Evolutionary conservation across 1,140 invertebrate species (phyloP), one percentile per base, ranked within the genome.

Genomic region (Danaus plexippus): DNA sequence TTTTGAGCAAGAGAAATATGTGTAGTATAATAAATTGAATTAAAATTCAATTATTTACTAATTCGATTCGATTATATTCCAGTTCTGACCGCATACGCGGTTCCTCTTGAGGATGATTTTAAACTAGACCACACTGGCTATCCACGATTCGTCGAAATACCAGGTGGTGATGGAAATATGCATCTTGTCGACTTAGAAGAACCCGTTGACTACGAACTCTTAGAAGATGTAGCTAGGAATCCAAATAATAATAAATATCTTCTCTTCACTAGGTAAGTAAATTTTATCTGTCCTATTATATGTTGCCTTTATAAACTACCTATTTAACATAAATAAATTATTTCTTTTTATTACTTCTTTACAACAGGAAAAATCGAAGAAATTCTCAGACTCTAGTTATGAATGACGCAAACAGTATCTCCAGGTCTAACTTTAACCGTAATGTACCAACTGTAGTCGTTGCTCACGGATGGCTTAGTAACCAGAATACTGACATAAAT

Each of bases 401-500:
- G 8, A 66, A 73, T 48, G 59, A 80, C 50, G 69, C 51, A 1
- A 59, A 62, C 22, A 76, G 77, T 9, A 69, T 83, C 40, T 64
- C 41, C 7, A 50, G 47, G 9, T 80, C 80, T 0, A 74, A 74
- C 47, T 83, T 80, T 54, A 71, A 76, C 45, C 22, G 66, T 2
- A 49, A 51, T 9, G 11, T 48, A 1, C 63, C 64, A 0, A 78
- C 72, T 9, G 61, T 75, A 2, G 63, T 83, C 0, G 49, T 80
- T 11, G 73, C 52, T 43, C 80, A 83, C 40, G 80, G 80, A 3
- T 80, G 75, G 75, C 66, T 77, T 9, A 61, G 69, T 43, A 75
- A 71, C 52, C 58, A 69, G 12, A 43, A 75, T n/a, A 71, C 63
- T 11, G 59, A 68, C 9, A 57, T 67, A 13, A 82, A 80, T 48